Evolutionary conservation across 2,888 invertebrate species (phyloP), one percentile per base, ranked within the genome.

Genomic region (Leptinotarsa rubiginosa): DNA sequence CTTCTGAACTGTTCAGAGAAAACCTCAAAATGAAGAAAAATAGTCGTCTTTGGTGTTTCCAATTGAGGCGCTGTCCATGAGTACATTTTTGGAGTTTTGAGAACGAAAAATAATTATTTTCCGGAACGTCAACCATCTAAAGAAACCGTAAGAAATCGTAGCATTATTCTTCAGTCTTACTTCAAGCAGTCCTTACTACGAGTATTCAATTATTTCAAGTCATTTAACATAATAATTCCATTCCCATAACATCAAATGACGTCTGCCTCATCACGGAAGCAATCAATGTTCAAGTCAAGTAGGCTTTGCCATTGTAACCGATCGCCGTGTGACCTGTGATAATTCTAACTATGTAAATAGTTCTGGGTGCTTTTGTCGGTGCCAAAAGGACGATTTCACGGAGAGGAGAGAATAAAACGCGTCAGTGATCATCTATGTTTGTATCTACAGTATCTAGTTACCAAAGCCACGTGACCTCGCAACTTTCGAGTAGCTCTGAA

Each of bases 261-360:
- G 64, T 73, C 25, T 47, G 31, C 49, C 66, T 70, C 69, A 75
- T 72, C 73, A 56, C 66, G 25, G 66, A 73, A 78, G 76, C 77
- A 69, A 76, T 74, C 71, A 50, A 76, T 71, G 78, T 69, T 71
- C 25, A 65, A 72, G 75, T 78, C 77, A 77, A 77, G 77, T 77
- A 74, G 71, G 16, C 64, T 52, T 59, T 69, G 64, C 50, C 56
- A 64, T 65, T 76, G 80, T 72, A 78, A 75, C 77, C 54, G 77
- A 78, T 77, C 76, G 73, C 56, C 79, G 79, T 79, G 79, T 69
- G 80, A 78, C 70, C 70, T 67, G 68, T 72, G 70, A 73, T 78
- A 73, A 41, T 41, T 10, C 59, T 5, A 16, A 68, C 68, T 59
- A 49, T 59, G 59, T 41, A 56, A 56, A 69, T 69, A 69, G 56